Percentiles rank a stretch among this genome's conserved stretches.
Evolutionary conservation across 2,888 invertebrate genomes (phyloP).

Genomic region (Calameuta filiformis): DNA sequence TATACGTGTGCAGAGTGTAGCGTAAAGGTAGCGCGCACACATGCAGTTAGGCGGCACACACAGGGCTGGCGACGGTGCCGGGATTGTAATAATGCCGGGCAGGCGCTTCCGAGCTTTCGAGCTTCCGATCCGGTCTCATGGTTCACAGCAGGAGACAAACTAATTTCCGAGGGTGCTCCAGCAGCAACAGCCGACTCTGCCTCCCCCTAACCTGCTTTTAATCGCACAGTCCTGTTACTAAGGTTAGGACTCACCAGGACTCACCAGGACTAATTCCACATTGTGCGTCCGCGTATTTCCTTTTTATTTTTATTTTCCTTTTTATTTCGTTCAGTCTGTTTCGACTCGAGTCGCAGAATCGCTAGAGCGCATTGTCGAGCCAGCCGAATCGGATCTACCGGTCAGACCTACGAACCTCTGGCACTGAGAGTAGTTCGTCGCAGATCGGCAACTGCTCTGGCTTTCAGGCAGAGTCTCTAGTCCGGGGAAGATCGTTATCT

Average conservation of each 20-base stretch:
- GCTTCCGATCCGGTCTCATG: slow-evolving; percentile 32
- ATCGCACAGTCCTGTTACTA: neutral
- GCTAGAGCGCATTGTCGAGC: neutral
- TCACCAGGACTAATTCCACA: no score
- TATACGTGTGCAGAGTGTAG: no score
- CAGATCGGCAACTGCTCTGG: no score
- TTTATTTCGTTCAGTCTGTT: neutral
- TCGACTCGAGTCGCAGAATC: neutral
- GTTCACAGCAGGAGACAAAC: slow-evolving; percentile 43
- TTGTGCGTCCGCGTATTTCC: neutral
- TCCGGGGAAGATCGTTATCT: slow-evolving; percentile 20
- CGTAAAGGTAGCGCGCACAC: no score
- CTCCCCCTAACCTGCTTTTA: neutral
- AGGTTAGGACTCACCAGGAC: no score
- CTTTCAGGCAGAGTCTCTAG: neutral
- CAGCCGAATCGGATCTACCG: no score
- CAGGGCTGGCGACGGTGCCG: neutral
- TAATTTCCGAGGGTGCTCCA: slow-evolving; percentile 33
- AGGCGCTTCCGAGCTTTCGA: slow-evolving; percentile 26
- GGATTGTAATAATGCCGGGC: slow-evolving; percentile 27
- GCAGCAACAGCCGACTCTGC: neutral
- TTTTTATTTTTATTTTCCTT: neutral
- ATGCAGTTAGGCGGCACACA: no score
- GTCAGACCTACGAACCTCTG: no score
- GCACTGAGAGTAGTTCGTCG: no score